A percentile compares a stretch with the other conserved stretches of the same genome.
These are phyloP conservation scores for Struthio camelus DNA, from an alignment of 2,113 vertebrate genomes.

Conservation along the genomic window DNA sequence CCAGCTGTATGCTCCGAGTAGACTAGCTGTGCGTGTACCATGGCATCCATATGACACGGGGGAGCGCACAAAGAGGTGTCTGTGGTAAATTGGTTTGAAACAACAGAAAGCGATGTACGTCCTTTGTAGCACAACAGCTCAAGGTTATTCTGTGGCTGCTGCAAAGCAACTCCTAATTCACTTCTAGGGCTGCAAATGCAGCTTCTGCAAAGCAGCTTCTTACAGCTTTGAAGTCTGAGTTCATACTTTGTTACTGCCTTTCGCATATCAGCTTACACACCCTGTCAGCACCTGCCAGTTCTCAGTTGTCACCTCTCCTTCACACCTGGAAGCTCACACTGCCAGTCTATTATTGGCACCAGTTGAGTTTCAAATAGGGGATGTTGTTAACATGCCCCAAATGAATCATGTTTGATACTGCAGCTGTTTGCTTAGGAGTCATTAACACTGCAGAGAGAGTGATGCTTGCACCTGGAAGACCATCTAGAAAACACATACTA, in stretches of 20 bases:
- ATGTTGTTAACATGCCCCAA: not conserved
- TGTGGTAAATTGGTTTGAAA: constrained; percentile 3
- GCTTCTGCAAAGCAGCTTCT: not conserved
- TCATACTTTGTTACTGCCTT: not conserved
- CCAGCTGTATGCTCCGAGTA: not conserved
- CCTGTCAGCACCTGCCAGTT: not conserved
- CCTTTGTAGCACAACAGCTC: not conserved
- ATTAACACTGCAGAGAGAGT: not conserved
- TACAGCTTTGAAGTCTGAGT: not conserved
- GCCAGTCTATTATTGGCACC: not conserved
- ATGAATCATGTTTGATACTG: not conserved
- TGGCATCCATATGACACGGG: fast-evolving
- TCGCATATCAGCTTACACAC: not conserved
- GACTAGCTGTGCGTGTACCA: not conserved
- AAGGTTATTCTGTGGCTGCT: not conserved
- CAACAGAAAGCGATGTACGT: not conserved
- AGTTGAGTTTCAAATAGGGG: not conserved
- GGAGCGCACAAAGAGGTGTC: not conserved
- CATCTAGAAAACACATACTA: not conserved
- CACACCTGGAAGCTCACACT: not conserved
- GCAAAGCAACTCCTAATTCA: constrained; percentile 33
- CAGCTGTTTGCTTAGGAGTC: not conserved
- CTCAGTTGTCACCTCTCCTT: constrained; percentile 11
- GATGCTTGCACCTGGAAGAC: not conserved
- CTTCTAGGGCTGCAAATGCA: not conserved